Conservation (phyloP, 37 sponge, comb jelly and placozoan genomes). For the Sycon ciliatum region DNA sequence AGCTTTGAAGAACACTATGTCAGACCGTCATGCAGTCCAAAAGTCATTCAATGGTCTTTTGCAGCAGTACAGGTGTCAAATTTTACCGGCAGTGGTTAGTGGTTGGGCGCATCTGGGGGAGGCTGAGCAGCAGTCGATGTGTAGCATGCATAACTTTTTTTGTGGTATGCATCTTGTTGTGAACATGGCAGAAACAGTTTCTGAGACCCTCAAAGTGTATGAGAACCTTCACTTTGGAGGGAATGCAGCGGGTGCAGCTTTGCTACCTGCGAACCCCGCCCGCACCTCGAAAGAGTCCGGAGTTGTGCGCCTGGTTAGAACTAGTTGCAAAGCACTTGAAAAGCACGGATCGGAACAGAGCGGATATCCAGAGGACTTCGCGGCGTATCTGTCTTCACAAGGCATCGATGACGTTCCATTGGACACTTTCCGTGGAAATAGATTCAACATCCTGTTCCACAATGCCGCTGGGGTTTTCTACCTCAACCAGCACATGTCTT, state of each 20-base stretch:
- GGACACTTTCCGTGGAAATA: slow-evolving; percentile 5
- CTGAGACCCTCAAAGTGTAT: slow-evolving; percentile 25
- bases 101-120: slow-evolving; percentile 17
- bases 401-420: slow-evolving; percentile 5
- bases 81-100: slow-evolving; percentile 23
- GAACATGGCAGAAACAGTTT: too few species aligned
- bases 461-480: slow-evolving; percentile 10
- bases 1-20: slow-evolving; percentile 47
- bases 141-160: slow-evolving; percentile 37
- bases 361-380: slow-evolving; percentile 2
- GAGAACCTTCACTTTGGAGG: slow-evolving; percentile 24
- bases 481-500: neutral
- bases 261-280: neutral
- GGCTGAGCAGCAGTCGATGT: slow-evolving; percentile 14
- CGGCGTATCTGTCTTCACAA: neutral
- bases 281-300: slow-evolving; percentile 14
- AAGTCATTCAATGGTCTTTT: slow-evolving; percentile 35
- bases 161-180: slow-evolving; percentile 44
- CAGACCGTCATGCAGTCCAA: slow-evolving; percentile 36
- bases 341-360: slow-evolving; percentile 30
- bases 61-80: slow-evolving; percentile 24
- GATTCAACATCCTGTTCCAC: slow-evolving; percentile 14
- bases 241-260: too few species aligned
- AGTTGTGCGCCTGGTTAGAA: slow-evolving; percentile 32
- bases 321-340: slow-evolving; percentile 46